Base-by-base conservation (phyloP, 2,113 vertebrate species). In the Larimichthys polyactis region DNA sequence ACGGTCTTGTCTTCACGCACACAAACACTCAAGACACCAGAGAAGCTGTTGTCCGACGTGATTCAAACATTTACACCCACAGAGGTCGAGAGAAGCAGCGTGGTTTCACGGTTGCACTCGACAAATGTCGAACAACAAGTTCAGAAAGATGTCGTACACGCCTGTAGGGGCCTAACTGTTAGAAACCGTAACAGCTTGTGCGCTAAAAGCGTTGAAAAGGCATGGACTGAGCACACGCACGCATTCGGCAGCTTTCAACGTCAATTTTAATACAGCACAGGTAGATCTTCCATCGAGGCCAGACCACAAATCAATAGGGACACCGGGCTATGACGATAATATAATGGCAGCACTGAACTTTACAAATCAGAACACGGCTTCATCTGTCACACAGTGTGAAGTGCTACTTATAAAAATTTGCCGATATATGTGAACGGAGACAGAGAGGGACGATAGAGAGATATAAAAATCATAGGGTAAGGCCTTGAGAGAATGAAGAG, bases 1-100 rank as follows among this genome's bases (percentile, higher is more conserved):
- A 71, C 71, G 16, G 59, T 58, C 72, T 81, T 77, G 70, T 82
- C 75, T 40, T 32, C 54, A 46, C 62, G 40, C 57, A 52, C 16
- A 12, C 46, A 60, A 77, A 67, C 73, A 10, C 62, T 48, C 43
- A 78, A 78, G 43, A 87, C 71, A 54, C 60, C 66, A 55, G 69
- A 82, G 81, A 86, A 86, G 80, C 81, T 76, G 82, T 27, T 85
- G 88, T 78, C 74, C 60, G 75, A 78, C 69, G 87, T 73, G 22
- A 78, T 85, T 87, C 84, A 88, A 90, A 92, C 84, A 85, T 91
- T 90, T 81, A 82, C 85, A 85, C 87, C 86, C 89, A 88, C 86
- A 48, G 77, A 90, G 88, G 79, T 85, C 22, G 71, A 43, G 75
- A 59, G 44, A 80, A 68, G 82, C 69, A 27, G 32, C 14, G 32